phyloP scores from a whole-genome alignment of 2,797 vertebrate species.

The Champsocephalus esox region DNA sequence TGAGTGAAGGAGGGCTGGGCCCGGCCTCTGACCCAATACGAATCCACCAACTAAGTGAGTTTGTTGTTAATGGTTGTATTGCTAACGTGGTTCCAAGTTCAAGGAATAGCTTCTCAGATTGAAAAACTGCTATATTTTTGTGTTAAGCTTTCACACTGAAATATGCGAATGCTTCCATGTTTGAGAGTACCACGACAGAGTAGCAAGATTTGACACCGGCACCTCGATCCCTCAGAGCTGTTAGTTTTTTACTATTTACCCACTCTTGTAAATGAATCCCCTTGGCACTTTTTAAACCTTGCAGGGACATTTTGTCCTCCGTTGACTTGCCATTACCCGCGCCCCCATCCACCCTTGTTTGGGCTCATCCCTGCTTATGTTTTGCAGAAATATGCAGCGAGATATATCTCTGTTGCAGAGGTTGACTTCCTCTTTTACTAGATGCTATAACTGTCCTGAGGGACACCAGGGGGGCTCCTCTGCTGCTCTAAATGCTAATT shows the following conservation, averaged over 20 bases:
- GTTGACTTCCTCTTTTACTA: constrained; percentile 69
- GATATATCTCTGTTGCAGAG: constrained; percentile 75
- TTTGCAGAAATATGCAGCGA: constrained; percentile 73
- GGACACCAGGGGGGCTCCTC: constrained; percentile 62
- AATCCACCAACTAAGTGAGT: constrained; percentile 92
- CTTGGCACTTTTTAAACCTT: constrained; percentile 67
- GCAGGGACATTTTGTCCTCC: constrained; percentile 70
- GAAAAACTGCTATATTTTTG: neutral
- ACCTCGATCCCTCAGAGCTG: constrained; percentile 9
- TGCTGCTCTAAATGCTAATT: constrained; percentile 74
- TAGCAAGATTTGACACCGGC: constrained; percentile 22
- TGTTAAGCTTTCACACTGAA: neutral
- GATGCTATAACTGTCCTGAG: constrained; percentile 65
- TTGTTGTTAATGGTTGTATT: neutral
- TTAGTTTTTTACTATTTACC: constrained; percentile 36
- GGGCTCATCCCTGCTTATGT: constrained; percentile 46
- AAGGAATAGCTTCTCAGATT: neutral
- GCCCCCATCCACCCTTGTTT: constrained; percentile 51
- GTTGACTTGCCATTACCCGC: constrained; percentile 67
- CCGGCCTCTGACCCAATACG: constrained; percentile 90
- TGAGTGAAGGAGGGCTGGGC: constrained; percentile 92
- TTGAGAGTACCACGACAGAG: constrained; percentile 15
- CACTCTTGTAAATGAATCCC: constrained; percentile 67
- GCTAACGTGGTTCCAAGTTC: neutral
- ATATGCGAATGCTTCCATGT: constrained; percentile 21